Conservation (phyloP, 2,113 vertebrate species). For the Perccottus glenii region DNA sequence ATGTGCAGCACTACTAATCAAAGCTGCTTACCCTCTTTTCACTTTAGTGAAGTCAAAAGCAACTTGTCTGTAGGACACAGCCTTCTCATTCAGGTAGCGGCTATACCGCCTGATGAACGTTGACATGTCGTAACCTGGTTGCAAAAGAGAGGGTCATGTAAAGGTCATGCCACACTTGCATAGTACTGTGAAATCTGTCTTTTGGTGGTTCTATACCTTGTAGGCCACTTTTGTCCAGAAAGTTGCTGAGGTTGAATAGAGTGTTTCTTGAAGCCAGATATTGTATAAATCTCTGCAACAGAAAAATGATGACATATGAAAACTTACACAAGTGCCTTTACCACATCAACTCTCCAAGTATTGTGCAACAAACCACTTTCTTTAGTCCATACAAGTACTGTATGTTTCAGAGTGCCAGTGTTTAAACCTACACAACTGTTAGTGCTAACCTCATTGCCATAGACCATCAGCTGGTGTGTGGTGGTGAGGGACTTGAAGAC, state of each 20-base stretch:
- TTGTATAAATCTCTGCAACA: conserved; percentile 93
- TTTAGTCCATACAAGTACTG: no score
- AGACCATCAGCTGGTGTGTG: conserved; percentile 94
- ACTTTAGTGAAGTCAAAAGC: conserved; percentile 98
- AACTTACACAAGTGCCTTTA: not conserved
- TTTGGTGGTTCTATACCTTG: conserved; percentile 79
- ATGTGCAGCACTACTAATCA: not conserved
- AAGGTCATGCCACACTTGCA: not conserved
- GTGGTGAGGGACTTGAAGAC: conserved; percentile 95
- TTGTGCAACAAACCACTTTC: conserved; percentile 12
- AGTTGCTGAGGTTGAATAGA: conserved; percentile 95
- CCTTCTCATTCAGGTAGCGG: conserved; percentile 94
- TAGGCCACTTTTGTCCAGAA: conserved; percentile 95
- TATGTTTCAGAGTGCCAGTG: not conserved
- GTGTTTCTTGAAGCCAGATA: conserved; percentile 98
- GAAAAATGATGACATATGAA: conserved; percentile 4
- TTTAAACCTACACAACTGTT: not conserved
- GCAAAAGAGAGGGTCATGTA: not conserved
- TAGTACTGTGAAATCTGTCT: not conserved
- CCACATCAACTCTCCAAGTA: not conserved
- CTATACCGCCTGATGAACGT: conserved; percentile 94
- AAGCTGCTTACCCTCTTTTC: conserved; percentile 89
- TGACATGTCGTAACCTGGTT: conserved; percentile 91
- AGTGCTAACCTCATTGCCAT: conserved; percentile 87
- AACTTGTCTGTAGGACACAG: conserved; percentile 95